Evolutionary conservation across 2,888 invertebrate species (phyloP), one percentile per base, ranked within the genome.

Genomic region (Onchidella celtica): DNA sequence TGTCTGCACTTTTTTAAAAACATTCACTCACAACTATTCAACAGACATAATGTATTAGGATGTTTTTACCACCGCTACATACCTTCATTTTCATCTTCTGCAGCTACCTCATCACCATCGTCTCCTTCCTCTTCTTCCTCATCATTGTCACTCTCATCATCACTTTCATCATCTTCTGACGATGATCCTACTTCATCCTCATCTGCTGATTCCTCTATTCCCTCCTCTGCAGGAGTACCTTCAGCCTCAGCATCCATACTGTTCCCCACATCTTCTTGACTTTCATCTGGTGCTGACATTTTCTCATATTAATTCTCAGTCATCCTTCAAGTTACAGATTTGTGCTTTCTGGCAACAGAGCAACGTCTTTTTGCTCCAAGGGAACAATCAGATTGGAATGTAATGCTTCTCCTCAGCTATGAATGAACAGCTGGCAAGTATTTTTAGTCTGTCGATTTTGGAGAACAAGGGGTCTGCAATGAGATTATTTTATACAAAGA

Each of bases 181-280:
- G 40, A 61, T 65, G 63, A 82, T 17, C 70, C 80, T 3, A 27
- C 74, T 21, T 74, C 83, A 38, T 76, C 81, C 32, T 69, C 72
- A 32, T 55, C 65, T 38, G 27, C 61, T 36, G 34, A 27, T 40
- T 76, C 81, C 6, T 80, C 78, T 14, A n/a, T n/a, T n/a, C 63
- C 36, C 4, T 77, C 82, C 34, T 79, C 79, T 14, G 63, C 83
- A 63, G n/a, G n/a, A n/a, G 72, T 57, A 21, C 11, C 78, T n/a
- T 86, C 86, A 55, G 74, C 81, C n/a, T 85, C 86, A 9, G 81
- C 83, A 29, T 85, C 86, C 11, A 85, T 86, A 9, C 85, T 85
- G 17, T 83, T 21, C 2, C 36, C 61, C 24, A 24, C 24, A 24
- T 80, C 79, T 29, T 68, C 57, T 47, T 47, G 47, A 17, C 47